Percentiles rank a stretch among this genome's conserved stretches.
Evolutionary conservation across 1,140 invertebrate species (phyloP).

Genomic region (Pseudomyrmex pallidus): DNA sequence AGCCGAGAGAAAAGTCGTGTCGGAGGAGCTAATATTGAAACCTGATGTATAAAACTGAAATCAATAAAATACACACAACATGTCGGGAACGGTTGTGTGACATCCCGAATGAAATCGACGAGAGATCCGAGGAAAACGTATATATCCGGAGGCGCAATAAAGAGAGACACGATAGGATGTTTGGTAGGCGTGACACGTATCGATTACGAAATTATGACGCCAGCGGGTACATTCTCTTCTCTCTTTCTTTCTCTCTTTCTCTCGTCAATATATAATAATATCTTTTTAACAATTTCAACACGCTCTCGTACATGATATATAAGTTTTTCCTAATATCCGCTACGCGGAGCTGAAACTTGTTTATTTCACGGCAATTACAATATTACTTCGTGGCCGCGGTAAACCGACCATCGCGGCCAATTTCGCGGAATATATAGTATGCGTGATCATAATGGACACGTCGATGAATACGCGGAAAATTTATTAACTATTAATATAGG

Average conservation of each 20-base stretch:
- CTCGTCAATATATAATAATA: conserved; percentile 24
- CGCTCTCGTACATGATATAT: conserved; percentile 27
- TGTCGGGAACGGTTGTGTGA: neutral
- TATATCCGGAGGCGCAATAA: neutral
- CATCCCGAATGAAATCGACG: neutral
- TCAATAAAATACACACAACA: neutral
- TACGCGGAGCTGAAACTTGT: conserved; percentile 39
- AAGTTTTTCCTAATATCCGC: conserved; percentile 29
- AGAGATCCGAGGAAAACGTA: neutral
- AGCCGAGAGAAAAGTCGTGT: too few relatives aligned
- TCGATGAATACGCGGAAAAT: conserved; percentile 52
- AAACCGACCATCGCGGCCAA: conserved; percentile 27
- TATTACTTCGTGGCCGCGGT: conserved; percentile 21
- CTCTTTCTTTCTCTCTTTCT: neutral
- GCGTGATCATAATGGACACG: conserved; percentile 37
- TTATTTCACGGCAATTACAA: conserved; percentile 59
- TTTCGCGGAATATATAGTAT: conserved; percentile 15
- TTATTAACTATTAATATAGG: conserved; percentile 67
- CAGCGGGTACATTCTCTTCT: neutral
- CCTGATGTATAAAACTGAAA: neutral
- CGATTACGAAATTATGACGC: conserved; percentile 38
- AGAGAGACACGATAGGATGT: neutral
- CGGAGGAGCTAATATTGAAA: neutral
- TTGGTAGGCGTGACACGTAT: conserved; percentile 6
- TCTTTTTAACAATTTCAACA: conserved; percentile 36